Percentiles rank a stretch among this genome's conserved stretches.
Evolutionary conservation across 2,797 vertebrate species (phyloP).

Genomic region (Girardinus metallicus): DNA sequence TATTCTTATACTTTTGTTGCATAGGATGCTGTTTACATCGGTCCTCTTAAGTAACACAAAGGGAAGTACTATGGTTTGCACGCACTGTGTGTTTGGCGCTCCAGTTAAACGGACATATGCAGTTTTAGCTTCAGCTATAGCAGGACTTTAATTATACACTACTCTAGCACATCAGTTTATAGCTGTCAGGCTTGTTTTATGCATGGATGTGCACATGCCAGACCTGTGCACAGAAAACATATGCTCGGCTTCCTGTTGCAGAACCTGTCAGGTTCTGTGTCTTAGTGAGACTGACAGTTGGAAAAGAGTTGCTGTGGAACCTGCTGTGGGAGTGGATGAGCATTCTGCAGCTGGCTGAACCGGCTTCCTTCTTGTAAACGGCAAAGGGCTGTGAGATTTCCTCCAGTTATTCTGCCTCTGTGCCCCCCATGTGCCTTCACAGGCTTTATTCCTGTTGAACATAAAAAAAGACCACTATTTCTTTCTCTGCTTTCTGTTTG

Average conservation of each 20-base stretch:
- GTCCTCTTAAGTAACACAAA: neutral
- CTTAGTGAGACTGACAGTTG: conserved; percentile 39
- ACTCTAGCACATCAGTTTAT: conserved; percentile 11
- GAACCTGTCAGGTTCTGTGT: conserved; percentile 41
- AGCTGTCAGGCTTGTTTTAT: conserved; percentile 46
- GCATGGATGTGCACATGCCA: conserved; percentile 48
- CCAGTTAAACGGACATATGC: conserved; percentile 26
- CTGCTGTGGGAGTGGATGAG: conserved; percentile 39
- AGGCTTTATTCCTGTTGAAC: conserved; percentile 39
- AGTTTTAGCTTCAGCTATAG: conserved; percentile 30
- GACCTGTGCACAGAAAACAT: conserved; percentile 35
- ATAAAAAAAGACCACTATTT: conserved; percentile 34
- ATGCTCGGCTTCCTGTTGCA: conserved; percentile 36
- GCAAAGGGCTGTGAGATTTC: conserved; percentile 38
- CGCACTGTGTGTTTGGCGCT: conserved; percentile 1
- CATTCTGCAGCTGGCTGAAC: conserved; percentile 41
- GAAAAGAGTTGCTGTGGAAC: conserved; percentile 23
- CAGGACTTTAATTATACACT: conserved; percentile 50
- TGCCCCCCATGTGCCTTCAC: conserved; percentile 22
- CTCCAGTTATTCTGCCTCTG: conserved; percentile 31
- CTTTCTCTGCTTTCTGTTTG: conserved; percentile 29
- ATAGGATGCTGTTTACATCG: neutral
- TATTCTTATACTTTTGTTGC: neutral
- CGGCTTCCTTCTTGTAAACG: conserved; percentile 41
- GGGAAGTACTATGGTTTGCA: neutral